Percentiles rank a stretch among this genome's conserved stretches.
These are phyloP conservation scores for Anguilla obscura DNA, from an alignment of 2,797 vertebrate genomes.

Conservation along the genomic window DNA sequence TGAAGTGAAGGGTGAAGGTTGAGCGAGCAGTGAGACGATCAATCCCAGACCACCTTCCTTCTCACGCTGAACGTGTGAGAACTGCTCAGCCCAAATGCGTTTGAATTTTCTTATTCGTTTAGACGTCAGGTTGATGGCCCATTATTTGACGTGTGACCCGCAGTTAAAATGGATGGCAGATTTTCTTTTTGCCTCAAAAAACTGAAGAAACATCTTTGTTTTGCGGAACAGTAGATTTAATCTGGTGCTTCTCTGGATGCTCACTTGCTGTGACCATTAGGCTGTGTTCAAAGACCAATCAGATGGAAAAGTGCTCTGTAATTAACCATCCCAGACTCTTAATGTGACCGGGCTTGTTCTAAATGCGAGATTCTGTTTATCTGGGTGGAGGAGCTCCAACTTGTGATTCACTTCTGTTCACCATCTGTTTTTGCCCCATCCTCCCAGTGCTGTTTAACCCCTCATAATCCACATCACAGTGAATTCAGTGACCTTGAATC, in stretches of 20 bases:
- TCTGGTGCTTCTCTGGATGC: background rate
- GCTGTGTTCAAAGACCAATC: background rate
- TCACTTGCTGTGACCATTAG: background rate
- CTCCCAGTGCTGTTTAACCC: slow-evolving; percentile 29
- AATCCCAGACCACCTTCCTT: slow-evolving; percentile 15
- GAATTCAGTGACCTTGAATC: background rate
- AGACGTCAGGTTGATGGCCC: background rate
- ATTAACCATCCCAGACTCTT: slow-evolving; percentile 40
- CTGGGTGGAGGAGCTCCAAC: slow-evolving; percentile 63
- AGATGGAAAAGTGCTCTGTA: slow-evolving; percentile 43
- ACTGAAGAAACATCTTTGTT: slow-evolving; percentile 42
- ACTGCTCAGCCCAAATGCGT: slow-evolving; percentile 16
- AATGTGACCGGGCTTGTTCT: slow-evolving; percentile 36
- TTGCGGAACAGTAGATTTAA: background rate
- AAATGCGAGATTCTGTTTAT: slow-evolving; percentile 62
- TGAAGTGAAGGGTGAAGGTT: slow-evolving; percentile 48
- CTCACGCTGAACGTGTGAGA: background rate
- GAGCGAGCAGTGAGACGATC: slow-evolving; percentile 17
- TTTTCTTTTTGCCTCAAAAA: slow-evolving; percentile 37
- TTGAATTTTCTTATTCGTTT: background rate
- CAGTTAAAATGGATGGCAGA: slow-evolving; percentile 37
- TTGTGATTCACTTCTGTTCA: slow-evolving; percentile 65
- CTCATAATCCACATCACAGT: slow-evolving; percentile 1
- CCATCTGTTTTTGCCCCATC: slow-evolving; percentile 40
- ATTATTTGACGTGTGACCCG: background rate